phyloP scores from a whole-genome alignment of 2,113 vertebrate genomes.

The Ptyas mucosa region DNA sequence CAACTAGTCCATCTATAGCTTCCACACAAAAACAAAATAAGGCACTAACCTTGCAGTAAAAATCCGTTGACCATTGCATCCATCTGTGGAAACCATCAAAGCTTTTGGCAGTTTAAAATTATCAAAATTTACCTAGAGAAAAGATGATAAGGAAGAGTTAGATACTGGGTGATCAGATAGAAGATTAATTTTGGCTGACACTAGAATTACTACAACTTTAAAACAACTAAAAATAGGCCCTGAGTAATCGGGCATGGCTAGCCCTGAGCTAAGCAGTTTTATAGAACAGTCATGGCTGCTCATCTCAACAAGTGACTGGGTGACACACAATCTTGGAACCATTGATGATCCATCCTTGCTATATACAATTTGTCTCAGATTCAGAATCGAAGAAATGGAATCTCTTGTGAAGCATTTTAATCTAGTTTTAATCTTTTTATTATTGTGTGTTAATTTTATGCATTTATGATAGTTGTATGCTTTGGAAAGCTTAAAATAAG shows the following conservation, averaged over 20 bases:
- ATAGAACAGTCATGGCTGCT: not conserved
- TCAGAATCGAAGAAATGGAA: not conserved
- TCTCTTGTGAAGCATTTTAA: not conserved
- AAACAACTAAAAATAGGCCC: not conserved
- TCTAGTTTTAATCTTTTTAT: not conserved
- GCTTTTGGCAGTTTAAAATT: not conserved
- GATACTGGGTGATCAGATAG: not conserved
- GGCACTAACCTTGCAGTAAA: not conserved
- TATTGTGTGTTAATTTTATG: not conserved
- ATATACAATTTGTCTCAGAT: not conserved
- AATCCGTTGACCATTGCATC: not conserved
- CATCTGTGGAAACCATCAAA: constrained; percentile 9
- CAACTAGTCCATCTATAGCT: not conserved
- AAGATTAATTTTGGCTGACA: not conserved
- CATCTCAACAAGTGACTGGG: not conserved
- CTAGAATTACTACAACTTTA: not conserved
- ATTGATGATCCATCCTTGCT: not conserved
- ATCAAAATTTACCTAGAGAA: not conserved
- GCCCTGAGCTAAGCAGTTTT: not conserved
- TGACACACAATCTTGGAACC: not conserved
- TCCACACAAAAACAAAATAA: not conserved
- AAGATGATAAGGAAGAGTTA: not conserved
- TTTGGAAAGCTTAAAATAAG: not conserved
- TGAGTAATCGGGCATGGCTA: not conserved
- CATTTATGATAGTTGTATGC: not conserved